Evolutionary conservation across 2,888 invertebrate genomes (phyloP), one percentile per base, ranked within the genome.

Genomic region (Torymus texanus): DNA sequence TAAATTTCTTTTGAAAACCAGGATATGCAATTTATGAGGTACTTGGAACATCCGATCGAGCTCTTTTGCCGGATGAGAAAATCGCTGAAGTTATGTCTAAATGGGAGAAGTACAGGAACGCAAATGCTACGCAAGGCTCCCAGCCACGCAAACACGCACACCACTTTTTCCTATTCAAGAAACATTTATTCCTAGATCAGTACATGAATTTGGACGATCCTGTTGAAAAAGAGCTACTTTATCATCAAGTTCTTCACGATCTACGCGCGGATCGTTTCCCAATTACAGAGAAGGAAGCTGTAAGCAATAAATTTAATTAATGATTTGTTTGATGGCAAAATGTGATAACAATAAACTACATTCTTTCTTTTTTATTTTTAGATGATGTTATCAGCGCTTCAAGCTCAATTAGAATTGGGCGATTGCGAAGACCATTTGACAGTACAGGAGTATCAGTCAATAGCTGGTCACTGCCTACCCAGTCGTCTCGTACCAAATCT

Each of bases 21-120:
- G 97, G 97, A 16, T 98, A 97, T 90, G 96, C 97, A 0, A 93
- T 98, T 80, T 98, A 97, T 91, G 98, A 98, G 90, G 96, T 97
- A 63, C 93, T 97, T 83, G 97, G 97, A 2, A 95, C 93, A 84
- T 95, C 95, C 0, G 98, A 98, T 90, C 92, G 98, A 72, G 96
- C 96, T 85, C 92, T 98, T 83, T 92, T 94, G 66, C 93, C 94
- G 11, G 95, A 95, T 87, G 98, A 98, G 90, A 97, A 97, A 85
- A 95, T 97, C 14, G 96, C 97, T 0, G 98, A 98, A 90, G 97
- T 97, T 24, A 95, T 98, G 93, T 97, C 97, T 5, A 95, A 97
- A 88, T 98, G 98, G 98, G 98, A 98, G 91, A 93, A 96, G 84
- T 96, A 96, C 83, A 92, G 96, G 79, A 93, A 93, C 71, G 94